phyloP scores from a whole-genome alignment of 2,797 vertebrate genomes.

The Notolepis coatsorum region DNA sequence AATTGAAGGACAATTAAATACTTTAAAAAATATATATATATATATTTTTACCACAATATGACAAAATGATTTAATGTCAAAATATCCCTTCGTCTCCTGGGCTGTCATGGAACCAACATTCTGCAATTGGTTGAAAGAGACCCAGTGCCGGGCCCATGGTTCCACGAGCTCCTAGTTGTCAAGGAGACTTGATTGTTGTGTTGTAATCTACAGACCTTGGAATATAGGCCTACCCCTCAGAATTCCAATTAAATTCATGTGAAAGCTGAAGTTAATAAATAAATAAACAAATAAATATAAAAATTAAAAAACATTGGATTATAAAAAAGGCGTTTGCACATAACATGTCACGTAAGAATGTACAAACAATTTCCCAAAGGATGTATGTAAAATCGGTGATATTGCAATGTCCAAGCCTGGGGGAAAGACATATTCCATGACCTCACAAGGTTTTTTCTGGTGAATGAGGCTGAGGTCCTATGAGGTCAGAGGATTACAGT shows the following conservation, averaged over 20 bases:
- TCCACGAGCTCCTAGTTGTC: too few relatives aligned
- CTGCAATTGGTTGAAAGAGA: too few relatives aligned
- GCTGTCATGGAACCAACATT: too few relatives aligned
- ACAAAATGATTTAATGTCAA: too few relatives aligned
- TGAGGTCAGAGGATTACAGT: conserved; percentile 5
- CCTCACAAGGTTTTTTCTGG: not conserved
- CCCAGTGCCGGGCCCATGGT: too few relatives aligned
- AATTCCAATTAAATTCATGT: not conserved
- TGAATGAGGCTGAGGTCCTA: not conserved
- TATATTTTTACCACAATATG: too few relatives aligned
- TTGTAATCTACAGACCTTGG: too few relatives aligned
- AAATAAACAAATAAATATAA: not conserved
- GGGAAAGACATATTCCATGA: not conserved
- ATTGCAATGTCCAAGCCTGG: conserved; percentile 9
- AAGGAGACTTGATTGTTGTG: too few relatives aligned
- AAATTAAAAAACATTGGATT: too few relatives aligned
- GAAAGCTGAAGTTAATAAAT: not conserved
- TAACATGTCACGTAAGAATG: conserved; percentile 13
- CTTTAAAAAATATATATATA: too few relatives aligned
- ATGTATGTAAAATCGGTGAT: conserved; percentile 5
- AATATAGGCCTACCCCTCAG: conserved; percentile 1
- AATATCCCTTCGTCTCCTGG: too few relatives aligned
- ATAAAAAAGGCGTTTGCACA: conserved; percentile 2
- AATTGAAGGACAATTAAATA: too few relatives aligned
- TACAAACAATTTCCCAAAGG: conserved; percentile 10